Conservation (phyloP, 2,797 vertebrate genomes). For the Caiman crocodilus region DNA sequence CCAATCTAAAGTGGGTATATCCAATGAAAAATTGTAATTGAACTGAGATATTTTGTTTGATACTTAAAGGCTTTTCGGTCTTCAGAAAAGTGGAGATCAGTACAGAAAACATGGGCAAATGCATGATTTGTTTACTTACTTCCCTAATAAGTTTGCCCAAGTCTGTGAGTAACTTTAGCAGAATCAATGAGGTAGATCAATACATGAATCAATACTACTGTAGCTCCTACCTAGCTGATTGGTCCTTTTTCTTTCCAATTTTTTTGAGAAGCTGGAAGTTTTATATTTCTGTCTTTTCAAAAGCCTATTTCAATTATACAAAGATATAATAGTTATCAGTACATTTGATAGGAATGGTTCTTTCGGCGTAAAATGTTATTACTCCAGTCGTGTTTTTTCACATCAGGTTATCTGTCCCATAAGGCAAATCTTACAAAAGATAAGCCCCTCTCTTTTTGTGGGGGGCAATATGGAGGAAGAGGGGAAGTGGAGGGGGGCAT, state of each 20-base stretch:
- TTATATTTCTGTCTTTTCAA: background rate
- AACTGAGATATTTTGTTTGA: background rate
- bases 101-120: background rate
- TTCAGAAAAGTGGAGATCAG: background rate
- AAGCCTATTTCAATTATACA: background rate
- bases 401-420: background rate
- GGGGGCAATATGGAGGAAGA: too few species aligned
- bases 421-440: background rate
- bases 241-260: background rate
- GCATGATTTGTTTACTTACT: conserved; percentile 13
- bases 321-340: background rate
- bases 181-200: conserved; percentile 24
- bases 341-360: background rate
- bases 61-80: background rate
- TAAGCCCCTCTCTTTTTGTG: background rate
- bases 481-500: background rate
- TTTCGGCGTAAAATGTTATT: background rate
- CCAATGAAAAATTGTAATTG: background rate
- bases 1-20: background rate
- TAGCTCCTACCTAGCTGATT: background rate
- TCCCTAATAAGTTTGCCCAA: background rate
- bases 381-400: background rate
- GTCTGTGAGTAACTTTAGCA: background rate
- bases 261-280: background rate
- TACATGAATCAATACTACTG: background rate